phyloP scores from a whole-genome alignment of 2,113 vertebrate species.

The Thryonomys swinderianus region DNA sequence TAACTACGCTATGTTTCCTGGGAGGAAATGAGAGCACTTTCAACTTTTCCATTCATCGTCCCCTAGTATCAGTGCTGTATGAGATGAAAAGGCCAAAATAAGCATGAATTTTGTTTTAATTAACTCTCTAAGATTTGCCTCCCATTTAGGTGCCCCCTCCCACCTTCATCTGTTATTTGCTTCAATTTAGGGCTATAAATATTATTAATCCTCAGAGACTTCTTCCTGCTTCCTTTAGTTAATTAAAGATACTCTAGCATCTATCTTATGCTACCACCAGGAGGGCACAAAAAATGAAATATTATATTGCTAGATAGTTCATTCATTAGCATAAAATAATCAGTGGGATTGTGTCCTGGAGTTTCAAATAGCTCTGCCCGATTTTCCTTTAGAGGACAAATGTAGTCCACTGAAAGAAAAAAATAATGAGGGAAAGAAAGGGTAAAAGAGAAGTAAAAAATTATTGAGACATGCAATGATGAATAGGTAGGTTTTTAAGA shows the following conservation, averaged over 20 bases:
- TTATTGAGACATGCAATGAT: not conserved
- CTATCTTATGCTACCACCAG: constrained; percentile 88
- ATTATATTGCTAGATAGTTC: constrained; percentile 84
- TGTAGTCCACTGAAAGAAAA: not conserved
- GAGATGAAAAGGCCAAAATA: constrained; percentile 76
- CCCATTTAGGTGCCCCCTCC: constrained; percentile 75
- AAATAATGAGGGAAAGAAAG: constrained; percentile 18
- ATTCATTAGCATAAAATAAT: constrained; percentile 88
- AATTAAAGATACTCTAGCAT: constrained; percentile 88
- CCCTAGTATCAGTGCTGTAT: not conserved
- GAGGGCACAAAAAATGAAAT: constrained; percentile 89
- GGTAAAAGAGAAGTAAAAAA: constrained; percentile 23
- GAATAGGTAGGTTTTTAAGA: constrained; percentile 51
- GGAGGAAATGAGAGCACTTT: constrained; percentile 22
- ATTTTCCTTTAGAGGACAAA: constrained; percentile 57
- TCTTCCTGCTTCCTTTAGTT: constrained; percentile 88
- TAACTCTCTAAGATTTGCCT: constrained; percentile 82
- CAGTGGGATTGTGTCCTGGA: constrained; percentile 72
- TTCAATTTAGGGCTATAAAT: constrained; percentile 86
- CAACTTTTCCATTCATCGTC: constrained; percentile 32
- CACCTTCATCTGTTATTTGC: constrained; percentile 82
- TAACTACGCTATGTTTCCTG: not conserved
- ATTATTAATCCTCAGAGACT: constrained; percentile 88
- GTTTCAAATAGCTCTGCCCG: constrained; percentile 71
- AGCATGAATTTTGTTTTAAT: constrained; percentile 84